These are phyloP conservation scores for Lasioglossum malachurum DNA, from an alignment of 2,888 invertebrate genomes.

Conservation along the genomic window DNA sequence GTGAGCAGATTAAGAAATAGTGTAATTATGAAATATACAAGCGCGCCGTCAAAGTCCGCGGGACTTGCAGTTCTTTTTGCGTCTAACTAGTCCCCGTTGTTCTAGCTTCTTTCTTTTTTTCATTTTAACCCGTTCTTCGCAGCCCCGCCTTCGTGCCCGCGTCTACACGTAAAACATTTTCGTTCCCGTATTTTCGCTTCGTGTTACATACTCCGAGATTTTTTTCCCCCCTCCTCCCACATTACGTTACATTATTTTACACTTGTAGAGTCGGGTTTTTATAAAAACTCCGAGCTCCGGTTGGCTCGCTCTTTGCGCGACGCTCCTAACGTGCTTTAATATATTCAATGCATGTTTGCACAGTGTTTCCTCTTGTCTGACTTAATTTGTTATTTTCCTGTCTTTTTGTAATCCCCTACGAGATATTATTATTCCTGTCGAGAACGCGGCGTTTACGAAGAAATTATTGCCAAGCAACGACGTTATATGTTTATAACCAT, in stretches of 20 bases:
- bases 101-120: not conserved
- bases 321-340: not conserved
- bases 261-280: not conserved
- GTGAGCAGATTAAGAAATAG: not conserved
- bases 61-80: not conserved
- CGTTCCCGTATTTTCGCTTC: slow-evolving; percentile 11
- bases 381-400: not conserved
- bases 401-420: not conserved
- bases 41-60: not conserved
- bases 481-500: not conserved
- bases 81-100: not conserved
- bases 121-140: not conserved
- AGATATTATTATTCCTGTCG: not conserved
- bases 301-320: not conserved
- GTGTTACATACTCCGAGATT: not conserved
- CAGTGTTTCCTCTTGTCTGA: not conserved
- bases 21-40: not conserved
- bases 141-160: not conserved
- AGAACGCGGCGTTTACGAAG: not conserved
- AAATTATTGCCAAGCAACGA: not conserved
- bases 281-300: not conserved
- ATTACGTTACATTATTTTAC: not conserved
- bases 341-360: not conserved
- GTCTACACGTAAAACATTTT: not conserved
- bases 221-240: not conserved